These are phyloP conservation scores for Rousettus madagascariensis DNA, from an alignment of 2,797 vertebrate species.

Conservation along the genomic window DNA sequence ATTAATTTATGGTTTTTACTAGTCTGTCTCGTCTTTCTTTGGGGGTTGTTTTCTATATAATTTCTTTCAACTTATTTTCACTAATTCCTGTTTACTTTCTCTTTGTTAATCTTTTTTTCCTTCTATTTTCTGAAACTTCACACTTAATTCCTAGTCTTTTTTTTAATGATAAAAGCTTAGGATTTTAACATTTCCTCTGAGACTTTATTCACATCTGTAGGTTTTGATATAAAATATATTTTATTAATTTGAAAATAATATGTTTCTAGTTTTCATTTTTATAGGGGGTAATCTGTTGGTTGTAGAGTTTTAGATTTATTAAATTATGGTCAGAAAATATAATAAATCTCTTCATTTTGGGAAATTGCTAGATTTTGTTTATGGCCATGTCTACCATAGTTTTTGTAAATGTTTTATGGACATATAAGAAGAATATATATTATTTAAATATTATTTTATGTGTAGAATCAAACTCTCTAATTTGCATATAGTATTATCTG, in stretches of 20 bases:
- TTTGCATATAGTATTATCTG: neutral
- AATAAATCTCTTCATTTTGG: neutral
- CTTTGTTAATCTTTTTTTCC: neutral
- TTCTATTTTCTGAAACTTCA: neutral
- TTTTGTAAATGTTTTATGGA: neutral
- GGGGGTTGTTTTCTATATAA: neutral
- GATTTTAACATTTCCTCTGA: neutral
- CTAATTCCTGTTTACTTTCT: neutral
- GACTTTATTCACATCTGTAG: neutral
- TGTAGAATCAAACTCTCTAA: neutral
- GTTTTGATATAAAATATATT: neutral
- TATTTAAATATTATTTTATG: neutral
- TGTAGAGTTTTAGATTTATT: conserved; percentile 18
- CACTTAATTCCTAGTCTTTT: neutral
- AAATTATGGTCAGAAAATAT: neutral
- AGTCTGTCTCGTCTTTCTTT: neutral
- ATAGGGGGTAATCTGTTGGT: neutral
- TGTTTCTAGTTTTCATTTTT: conserved; percentile 14
- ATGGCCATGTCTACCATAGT: neutral
- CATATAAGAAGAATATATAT: neutral
- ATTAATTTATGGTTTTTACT: conserved; percentile 14
- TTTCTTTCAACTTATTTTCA: neutral
- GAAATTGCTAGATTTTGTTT: conserved; percentile 7
- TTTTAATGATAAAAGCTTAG: neutral
- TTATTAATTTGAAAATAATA: neutral